phyloP scores from a whole-genome alignment of 2,113 vertebrate genomes.

The Xyrauchen texanus region DNA sequence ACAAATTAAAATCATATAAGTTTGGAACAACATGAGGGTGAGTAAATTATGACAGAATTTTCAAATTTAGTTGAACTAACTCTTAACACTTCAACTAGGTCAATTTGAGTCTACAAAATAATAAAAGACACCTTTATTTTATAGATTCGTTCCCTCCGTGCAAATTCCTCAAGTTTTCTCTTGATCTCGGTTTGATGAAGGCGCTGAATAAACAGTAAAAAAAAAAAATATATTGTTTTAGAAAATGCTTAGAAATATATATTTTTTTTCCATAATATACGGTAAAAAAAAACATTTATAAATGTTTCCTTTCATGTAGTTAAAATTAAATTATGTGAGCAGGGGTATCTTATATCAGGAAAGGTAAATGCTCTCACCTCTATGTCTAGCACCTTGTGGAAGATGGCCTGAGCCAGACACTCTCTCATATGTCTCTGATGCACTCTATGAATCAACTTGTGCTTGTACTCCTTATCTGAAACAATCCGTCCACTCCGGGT shows the following conservation, averaged over 20 bases:
- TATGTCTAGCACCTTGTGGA: constrained; percentile 86
- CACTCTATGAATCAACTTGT: constrained; percentile 79
- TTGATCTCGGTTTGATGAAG: constrained; percentile 81
- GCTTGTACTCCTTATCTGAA: constrained; percentile 86
- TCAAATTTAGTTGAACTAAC: neutral
- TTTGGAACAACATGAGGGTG: too few relatives aligned
- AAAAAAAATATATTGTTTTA: neutral
- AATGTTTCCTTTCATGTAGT: too few relatives aligned
- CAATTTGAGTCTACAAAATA: neutral
- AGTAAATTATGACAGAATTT: neutral
- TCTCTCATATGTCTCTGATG: constrained; percentile 81
- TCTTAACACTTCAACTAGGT: neutral
- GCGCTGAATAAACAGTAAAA: constrained; percentile 66
- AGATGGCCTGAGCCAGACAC: constrained; percentile 84
- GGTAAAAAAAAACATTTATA: too few relatives aligned
- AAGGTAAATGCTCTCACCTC: constrained; percentile 74
- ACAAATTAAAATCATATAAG: too few relatives aligned
- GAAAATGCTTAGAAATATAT: too few relatives aligned
- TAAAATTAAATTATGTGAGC: too few relatives aligned
- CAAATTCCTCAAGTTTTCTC: constrained; percentile 77
- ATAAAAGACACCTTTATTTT: constrained; percentile 76
- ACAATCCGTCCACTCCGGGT: constrained; percentile 89
- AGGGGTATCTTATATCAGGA: too few relatives aligned
- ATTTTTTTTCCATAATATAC: too few relatives aligned
- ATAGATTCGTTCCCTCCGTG: constrained; percentile 73